Conservation (phyloP, 53 echinoderm and acorn worm species). For the Echinarachnius parma region DNA sequence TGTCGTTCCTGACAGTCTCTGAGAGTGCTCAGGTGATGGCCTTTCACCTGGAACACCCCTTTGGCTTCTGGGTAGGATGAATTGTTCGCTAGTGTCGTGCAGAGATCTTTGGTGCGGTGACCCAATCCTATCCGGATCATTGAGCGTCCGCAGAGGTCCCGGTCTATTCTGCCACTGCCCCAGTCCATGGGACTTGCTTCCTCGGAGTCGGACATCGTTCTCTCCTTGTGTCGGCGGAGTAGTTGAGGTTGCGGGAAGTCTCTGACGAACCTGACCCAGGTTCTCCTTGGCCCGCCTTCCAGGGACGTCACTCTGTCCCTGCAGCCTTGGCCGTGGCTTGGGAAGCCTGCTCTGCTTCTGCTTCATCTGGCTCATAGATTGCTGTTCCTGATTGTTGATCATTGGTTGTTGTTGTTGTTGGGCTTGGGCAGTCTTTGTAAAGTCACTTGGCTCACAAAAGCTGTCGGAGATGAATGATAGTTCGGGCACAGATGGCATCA, state of each 20-base stretch:
- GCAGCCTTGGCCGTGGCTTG: constrained; percentile 1
- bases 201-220: not conserved
- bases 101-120: too few species aligned
- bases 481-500: constrained; percentile 87
- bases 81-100: too few species aligned
- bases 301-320: constrained; percentile 2
- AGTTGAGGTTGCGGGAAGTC: constrained; percentile 19
- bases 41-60: not conserved
- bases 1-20: too few species aligned
- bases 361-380: too few species aligned
- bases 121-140: too few species aligned
- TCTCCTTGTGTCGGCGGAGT: not conserved
- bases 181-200: not conserved
- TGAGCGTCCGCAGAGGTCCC: constrained; percentile 68
- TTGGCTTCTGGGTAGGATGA: too few species aligned
- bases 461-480: constrained; percentile 81
- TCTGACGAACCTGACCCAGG: not conserved
- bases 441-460: constrained; percentile 24
- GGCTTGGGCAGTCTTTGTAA: not conserved
- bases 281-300: not conserved
- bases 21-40: too few species aligned
- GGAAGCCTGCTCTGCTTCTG: too few species aligned
- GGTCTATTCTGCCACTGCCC: constrained; percentile 34
- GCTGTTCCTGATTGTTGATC: not conserved
- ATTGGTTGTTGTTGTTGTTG: not conserved